A percentile compares a stretch with the other conserved stretches of the same genome.
These are phyloP conservation scores for Megastigmus dorsalis DNA, from an alignment of 2,888 invertebrate species.

Conservation along the genomic window DNA sequence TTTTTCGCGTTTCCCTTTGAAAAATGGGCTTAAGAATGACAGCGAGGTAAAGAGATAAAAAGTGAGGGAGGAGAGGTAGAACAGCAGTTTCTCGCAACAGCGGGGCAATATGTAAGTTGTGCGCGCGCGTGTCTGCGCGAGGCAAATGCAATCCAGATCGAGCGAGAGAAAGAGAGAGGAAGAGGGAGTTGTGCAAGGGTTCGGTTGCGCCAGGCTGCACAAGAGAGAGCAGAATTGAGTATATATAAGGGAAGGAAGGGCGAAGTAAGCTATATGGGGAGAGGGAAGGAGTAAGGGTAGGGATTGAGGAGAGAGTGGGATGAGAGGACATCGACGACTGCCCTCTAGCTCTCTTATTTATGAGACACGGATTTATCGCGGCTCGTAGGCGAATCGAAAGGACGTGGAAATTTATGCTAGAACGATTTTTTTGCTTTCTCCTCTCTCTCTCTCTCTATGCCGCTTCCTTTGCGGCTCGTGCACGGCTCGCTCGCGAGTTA, in stretches of 20 bases:
- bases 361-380: conserved; percentile 63
- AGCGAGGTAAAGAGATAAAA: background rate
- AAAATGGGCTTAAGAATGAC: too few relatives aligned
- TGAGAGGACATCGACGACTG: conserved; percentile 11
- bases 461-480: background rate
- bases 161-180: too few relatives aligned
- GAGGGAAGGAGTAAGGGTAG: background rate
- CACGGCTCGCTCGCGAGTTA: background rate
- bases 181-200: too few relatives aligned
- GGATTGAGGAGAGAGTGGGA: too few relatives aligned
- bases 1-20: background rate
- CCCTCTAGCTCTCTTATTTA: conserved; percentile 63
- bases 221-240: too few relatives aligned
- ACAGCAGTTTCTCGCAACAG: background rate
- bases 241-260: too few relatives aligned
- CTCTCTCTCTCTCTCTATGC: conserved; percentile 3
- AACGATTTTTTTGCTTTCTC: conserved; percentile 52
- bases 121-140: too few relatives aligned
- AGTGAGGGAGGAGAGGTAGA: background rate
- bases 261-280: too few relatives aligned
- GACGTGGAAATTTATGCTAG: conserved; percentile 61
- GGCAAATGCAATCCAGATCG: background rate
- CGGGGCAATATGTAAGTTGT: conserved; percentile 8
- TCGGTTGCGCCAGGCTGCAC: too few relatives aligned
- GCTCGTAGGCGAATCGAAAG: conserved; percentile 55